A percentile compares a stretch with the other conserved stretches of the same genome.
These are phyloP conservation scores for Ennomos quercinarius DNA, from an alignment of 2,888 invertebrate genomes.

Conservation along the genomic window DNA sequence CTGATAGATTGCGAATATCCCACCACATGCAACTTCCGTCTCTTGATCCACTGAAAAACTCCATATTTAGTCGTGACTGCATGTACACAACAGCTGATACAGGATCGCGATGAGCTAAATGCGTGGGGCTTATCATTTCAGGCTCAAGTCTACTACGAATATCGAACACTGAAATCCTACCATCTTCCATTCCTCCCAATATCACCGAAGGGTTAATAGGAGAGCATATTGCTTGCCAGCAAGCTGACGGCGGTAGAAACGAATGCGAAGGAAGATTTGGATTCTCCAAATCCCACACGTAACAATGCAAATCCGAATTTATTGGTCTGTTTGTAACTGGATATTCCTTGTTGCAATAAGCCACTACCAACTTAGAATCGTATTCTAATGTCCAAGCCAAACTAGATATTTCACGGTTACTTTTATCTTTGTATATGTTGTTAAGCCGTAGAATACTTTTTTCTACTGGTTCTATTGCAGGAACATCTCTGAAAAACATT, in stretches of 20 bases:
- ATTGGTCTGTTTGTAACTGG: conserved; percentile 38
- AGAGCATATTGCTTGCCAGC: conserved; percentile 62
- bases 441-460: conserved; percentile 81
- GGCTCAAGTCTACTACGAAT: conserved; percentile 90
- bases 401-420: conserved; percentile 76
- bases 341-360: conserved; percentile 79
- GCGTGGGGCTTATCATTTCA: conserved; percentile 85
- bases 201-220: conserved; percentile 50
- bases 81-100: conserved; percentile 84
- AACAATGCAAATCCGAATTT: conserved; percentile 80
- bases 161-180: conserved; percentile 87
- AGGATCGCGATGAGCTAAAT: conserved; percentile 74
- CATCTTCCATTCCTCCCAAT: conserved; percentile 62
- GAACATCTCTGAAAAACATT: conserved; percentile 87
- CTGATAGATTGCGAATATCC: conserved; percentile 87
- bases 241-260: conserved; percentile 54
- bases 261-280: conserved; percentile 44
- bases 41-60: conserved; percentile 86
- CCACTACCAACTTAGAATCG: conserved; percentile 86
- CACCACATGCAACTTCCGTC: conserved; percentile 88
- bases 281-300: conserved; percentile 87
- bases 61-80: conserved; percentile 83
- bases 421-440: conserved; percentile 87
- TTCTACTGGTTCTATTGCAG: conserved; percentile 73
- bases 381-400: conserved; percentile 88